Base-by-base conservation (phyloP, 2,888 invertebrate genomes). In the Zhuqinia jingwanae region DNA sequence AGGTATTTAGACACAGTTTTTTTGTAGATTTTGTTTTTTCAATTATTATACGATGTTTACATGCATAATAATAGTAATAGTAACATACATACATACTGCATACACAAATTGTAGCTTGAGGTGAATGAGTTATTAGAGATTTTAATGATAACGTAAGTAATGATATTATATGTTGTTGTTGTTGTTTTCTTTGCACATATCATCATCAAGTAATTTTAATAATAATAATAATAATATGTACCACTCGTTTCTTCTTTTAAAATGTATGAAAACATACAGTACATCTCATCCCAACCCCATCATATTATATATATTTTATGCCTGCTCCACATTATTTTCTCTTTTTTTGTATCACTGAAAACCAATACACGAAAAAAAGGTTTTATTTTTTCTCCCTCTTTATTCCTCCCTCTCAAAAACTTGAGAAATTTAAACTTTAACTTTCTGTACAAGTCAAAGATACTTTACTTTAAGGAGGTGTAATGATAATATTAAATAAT, bases 1-100 rank as follows among this genome's bases (percentile, higher is more conserved):
- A 86, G 86, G 86, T 86, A 86, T 81, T 81, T 81, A 56, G 68
- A 83, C 45, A 60, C 45, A 60, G 36, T 75, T 70, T 63, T 36
- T 79, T 63, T 75, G 50, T 30, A 63, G 60, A 75, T 50, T 22
- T 60, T n/a, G n/a, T n/a, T n/a, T 45, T 75, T 27, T 73, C 15
- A 2, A 17, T 60, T 27, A 10, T 0, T 27, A 25, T 45, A 68
- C 8, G 13, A 50, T 17, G 65, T 65, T 65, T 17, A 36, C 65
- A 65, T 36, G 36, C 36, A 36, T 36, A 36, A 36, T 36, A 36
- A 36, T 8, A 36, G 8, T 36, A 36, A 36, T 36, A 36, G 8
- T 36, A 36, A 36, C 8, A 36, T 6, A 36, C 36, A 8, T 25
- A 36, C 42, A 65, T 15, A 58, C 22, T 63, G 42, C 36, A 68